Evolutionary conservation across 2,888 invertebrate species (phyloP), one percentile per base, ranked within the genome.

Genomic region (Cenopis cana): DNA sequence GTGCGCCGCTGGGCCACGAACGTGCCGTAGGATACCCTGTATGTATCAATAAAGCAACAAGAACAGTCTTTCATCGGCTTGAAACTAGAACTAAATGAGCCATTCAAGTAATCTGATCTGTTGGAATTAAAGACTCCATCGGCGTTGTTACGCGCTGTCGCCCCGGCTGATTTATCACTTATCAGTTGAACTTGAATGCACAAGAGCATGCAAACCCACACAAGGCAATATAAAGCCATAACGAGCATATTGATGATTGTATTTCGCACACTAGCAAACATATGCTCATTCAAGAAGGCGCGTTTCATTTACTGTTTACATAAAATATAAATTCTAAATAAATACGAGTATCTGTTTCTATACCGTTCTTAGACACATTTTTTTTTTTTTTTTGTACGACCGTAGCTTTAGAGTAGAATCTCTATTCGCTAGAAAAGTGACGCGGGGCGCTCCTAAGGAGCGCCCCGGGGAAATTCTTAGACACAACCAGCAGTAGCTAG

Each of bases 61-160:
- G 41, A 50, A 52, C 56, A 29, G 38, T 62, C 33, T 52, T 69
- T 38, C 50, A 69, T 59, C 69, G 64, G 65, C 52, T 64, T 61
- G n/a, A 54, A 66, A 68, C 57, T 73, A 66, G 73, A 73, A 69
- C 75, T 68, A 74, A 75, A 78, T 74, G 78, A 76, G 82, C 71
- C 72, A 64, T 68, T 60, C 46, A 56, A 46, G 73, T 69, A 74
- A 74, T 68, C 65, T 72, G 66, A 74, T 74, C 60, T 62, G 64
- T 46, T 41, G 17, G 56, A 74, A 74, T 74, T 74, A 74, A 68
- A 70, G 57, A 62, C 64, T 56, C 69, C 64, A 64, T 69, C 55
- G 50, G 46, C 65, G 46, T 66, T 52, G 70, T 49, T 60, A 46
- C 68, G 68, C 49, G 17, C 68, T 56, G 71, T 62, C 68, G 24